Conservation (phyloP, 2,797 vertebrate genomes). For the Heteromormyrus szaboi region DNA sequence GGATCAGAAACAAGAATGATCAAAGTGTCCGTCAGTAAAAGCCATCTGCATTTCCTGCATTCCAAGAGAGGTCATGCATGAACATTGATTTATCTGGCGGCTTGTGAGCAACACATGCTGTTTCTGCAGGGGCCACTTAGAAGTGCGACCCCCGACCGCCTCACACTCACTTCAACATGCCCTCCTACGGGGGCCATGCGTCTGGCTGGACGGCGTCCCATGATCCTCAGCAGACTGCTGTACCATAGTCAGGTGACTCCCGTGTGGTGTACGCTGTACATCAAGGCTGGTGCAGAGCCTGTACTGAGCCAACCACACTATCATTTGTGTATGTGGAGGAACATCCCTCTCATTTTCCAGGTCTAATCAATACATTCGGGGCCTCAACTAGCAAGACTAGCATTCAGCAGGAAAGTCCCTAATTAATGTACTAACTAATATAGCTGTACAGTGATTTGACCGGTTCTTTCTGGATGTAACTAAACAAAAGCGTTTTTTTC, state of each 20-base stretch:
- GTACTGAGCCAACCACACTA: background rate
- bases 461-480: background rate
- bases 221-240: background rate
- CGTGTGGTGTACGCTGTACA: background rate
- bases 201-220: background rate
- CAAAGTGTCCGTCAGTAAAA: constrained; percentile 51
- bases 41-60: constrained; percentile 55
- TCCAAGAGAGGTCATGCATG: constrained; percentile 43
- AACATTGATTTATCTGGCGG: constrained; percentile 45
- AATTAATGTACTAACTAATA: constrained; percentile 12
- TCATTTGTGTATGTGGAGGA: background rate
- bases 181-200: background rate
- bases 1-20: constrained; percentile 39
- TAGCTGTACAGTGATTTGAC: background rate
- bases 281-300: background rate
- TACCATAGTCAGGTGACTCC: background rate
- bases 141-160: background rate
- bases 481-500: background rate
- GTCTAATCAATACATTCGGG: background rate
- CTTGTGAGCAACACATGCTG: background rate
- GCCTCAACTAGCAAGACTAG: background rate
- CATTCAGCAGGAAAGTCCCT: background rate
- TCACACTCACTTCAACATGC: background rate
- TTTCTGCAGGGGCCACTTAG: background rate
- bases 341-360: background rate